phyloP scores from a whole-genome alignment of 2,797 vertebrate species.

The Natrix natrix region DNA sequence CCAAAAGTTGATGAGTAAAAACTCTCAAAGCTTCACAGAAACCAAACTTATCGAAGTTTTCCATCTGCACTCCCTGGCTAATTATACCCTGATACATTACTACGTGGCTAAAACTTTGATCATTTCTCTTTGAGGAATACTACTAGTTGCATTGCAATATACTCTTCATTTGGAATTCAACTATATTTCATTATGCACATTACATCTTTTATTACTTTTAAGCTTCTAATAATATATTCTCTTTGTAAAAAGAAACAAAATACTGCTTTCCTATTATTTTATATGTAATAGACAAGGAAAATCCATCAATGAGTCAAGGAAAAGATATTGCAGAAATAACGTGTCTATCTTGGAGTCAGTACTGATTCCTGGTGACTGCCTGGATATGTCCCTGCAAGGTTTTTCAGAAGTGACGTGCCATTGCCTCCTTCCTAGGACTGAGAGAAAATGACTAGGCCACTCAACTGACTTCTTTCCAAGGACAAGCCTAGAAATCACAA shows the following conservation, averaged over 20 bases:
- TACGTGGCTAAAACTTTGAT: constrained; percentile 20
- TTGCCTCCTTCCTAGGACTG: no score
- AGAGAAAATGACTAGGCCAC: no score
- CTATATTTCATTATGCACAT: constrained; percentile 17
- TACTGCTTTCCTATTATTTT: constrained; percentile 15
- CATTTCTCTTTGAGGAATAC: constrained; percentile 33
- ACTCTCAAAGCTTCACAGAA: no score
- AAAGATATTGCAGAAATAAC: neutral
- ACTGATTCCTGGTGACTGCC: neutral
- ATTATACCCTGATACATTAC: constrained; percentile 41
- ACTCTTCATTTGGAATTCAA: constrained; percentile 29
- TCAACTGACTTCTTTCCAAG: no score
- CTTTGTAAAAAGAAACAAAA: neutral
- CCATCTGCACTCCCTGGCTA: constrained; percentile 25
- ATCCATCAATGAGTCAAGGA: no score
- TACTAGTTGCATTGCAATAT: constrained; percentile 32
- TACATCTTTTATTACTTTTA: constrained; percentile 17
- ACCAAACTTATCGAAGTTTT: neutral
- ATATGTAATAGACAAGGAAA: constrained; percentile 8
- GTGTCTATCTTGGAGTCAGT: neutral
- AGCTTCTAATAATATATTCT: neutral
- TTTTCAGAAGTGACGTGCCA: no score
- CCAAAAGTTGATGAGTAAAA: no score
- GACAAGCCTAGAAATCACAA: no score
- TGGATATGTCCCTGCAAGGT: no score